A percentile compares a stretch with the other conserved stretches of the same genome.
These are phyloP conservation scores for Radopholus similis DNA, from an alignment of 1,140 invertebrate genomes.

Conservation along the genomic window DNA sequence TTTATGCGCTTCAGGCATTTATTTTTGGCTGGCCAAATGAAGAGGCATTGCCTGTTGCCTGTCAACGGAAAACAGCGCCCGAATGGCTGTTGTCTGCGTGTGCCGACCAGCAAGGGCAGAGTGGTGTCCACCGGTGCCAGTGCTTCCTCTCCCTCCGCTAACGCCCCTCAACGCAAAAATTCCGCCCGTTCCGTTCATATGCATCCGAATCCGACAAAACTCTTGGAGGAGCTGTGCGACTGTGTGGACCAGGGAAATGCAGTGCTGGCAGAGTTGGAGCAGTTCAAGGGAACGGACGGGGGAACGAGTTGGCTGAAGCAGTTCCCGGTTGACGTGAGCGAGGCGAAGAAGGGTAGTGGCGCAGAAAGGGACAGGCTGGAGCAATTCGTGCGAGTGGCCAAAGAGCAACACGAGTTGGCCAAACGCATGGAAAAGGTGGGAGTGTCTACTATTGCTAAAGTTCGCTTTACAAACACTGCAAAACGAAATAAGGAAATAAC, in stretches of 20 bases:
- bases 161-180: background rate
- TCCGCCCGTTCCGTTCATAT: background rate
- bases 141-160: background rate
- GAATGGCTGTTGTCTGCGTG: background rate
- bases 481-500: too few relatives aligned
- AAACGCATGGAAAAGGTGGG: constrained; percentile 10
- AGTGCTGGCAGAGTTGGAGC: background rate
- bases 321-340: background rate
- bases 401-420: constrained; percentile 1
- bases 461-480: too few relatives aligned
- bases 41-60: background rate
- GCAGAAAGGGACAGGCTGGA: background rate
- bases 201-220: background rate
- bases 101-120: too few relatives aligned
- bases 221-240: background rate
- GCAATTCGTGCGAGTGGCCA: constrained; percentile 6
- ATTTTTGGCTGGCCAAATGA: background rate
- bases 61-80: background rate
- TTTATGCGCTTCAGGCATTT: too few relatives aligned
- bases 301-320: background rate
- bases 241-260: background rate
- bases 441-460: too few relatives aligned
- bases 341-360: background rate
- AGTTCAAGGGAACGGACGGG: background rate
- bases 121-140: background rate